Evolutionary conservation across 1,140 invertebrate genomes (phyloP), one percentile per base, ranked within the genome.

Genomic region (Dysdera silvatica): DNA sequence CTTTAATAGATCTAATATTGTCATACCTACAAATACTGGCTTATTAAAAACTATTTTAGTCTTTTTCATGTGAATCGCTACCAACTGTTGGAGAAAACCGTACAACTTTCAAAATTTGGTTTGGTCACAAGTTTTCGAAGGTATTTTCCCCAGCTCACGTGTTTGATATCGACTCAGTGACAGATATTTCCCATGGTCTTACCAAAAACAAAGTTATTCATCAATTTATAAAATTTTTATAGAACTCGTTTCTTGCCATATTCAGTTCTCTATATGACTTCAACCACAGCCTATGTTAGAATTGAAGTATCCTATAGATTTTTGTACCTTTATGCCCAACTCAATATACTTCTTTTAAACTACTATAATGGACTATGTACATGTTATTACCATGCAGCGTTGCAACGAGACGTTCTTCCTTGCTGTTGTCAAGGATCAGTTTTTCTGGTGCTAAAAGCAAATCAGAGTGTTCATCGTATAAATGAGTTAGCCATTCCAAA

Each of bases 131-230:
- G 61, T 48, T 69, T 66, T 68, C 70, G 49, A 24, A 69, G 68
- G 55, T 74, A 72, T 54, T 71, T 65, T 40, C 23, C 47, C 70
- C 70, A 72, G 31, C 23, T 55, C 28, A 68, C 70, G 68, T 79
- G 57, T 72, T 73, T 73, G 2, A 80, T 70, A 68, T 77, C 68
- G 28, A 71, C 69, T 66, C 72, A 67, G 56, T 79, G 77, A 59
- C 73, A 68, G n/a, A 77, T 69, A 71, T 49, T 49, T 18, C 29
- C 47, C 6, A 49, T 49, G 3, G 47, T 49, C n/a, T 49, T 49
- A 12, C 47, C 47, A 24, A 49, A 49, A 8, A 49, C n/a, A 8
- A 28, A 49, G 26, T 49, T 49, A 24, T 49, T 49, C 47, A 49
- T 49, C 5, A 49, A 24, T 26, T 49, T 49, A 26, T 26, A 49